Conservation (phyloP, 2,113 vertebrate genomes). For the Rutilus rutilus region DNA sequence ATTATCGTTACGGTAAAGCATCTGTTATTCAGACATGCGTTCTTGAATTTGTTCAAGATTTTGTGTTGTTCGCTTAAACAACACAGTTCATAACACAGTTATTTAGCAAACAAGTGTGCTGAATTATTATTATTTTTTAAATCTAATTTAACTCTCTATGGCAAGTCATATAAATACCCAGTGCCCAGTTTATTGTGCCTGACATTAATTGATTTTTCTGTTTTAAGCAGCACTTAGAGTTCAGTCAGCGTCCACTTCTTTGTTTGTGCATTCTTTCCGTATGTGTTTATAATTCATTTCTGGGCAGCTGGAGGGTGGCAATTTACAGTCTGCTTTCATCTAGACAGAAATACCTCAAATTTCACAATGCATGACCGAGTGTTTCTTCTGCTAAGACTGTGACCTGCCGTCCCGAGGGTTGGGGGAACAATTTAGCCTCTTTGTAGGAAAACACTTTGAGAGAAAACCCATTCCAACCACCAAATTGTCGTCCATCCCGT, state of each 20-base stretch:
- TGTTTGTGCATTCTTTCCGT: background rate
- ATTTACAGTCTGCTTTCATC: slow-evolving; percentile 58
- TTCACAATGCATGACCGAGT: slow-evolving; percentile 54
- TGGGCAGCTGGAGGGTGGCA: slow-evolving; percentile 42
- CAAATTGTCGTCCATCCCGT: slow-evolving; percentile 17
- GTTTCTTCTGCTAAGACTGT: slow-evolving; percentile 50
- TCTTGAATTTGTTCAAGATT: background rate
- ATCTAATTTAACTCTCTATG: background rate
- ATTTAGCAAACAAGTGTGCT: background rate
- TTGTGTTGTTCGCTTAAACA: background rate
- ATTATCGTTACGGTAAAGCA: background rate
- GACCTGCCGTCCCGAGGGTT: slow-evolving; percentile 48
- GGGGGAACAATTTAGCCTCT: slow-evolving; percentile 15
- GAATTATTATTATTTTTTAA: background rate
- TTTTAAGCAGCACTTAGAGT: slow-evolving; percentile 26
- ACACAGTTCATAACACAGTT: background rate
- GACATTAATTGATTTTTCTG: slow-evolving; percentile 51
- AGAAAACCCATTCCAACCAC: slow-evolving; percentile 11
- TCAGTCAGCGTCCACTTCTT: background rate
- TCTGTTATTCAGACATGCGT: background rate
- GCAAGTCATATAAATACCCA: background rate
- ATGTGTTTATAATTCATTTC: slow-evolving; percentile 52
- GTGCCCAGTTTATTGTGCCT: slow-evolving; percentile 15
- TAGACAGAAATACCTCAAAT: slow-evolving; percentile 52
- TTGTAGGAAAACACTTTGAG: slow-evolving; percentile 32